Conservation (phyloP, 2,113 vertebrate genomes). For the Spheniscus mendiculus region DNA sequence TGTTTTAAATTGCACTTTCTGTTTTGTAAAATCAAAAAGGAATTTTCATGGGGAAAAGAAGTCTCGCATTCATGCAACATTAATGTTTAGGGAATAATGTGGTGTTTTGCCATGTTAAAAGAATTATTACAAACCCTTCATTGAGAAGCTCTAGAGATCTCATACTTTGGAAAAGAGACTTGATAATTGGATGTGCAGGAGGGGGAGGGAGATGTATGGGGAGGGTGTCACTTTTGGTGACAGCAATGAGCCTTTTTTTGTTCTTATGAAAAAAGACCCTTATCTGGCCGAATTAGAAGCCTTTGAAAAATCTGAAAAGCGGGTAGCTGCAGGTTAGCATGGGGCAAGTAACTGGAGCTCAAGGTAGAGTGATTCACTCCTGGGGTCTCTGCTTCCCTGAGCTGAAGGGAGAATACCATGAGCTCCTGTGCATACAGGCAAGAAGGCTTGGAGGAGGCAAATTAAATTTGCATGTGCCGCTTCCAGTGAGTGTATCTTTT, state of each 20-base stretch:
- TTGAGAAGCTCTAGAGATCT: constrained; percentile 68
- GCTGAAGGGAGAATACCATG: neutral
- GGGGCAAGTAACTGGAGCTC: neutral
- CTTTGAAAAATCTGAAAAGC: neutral
- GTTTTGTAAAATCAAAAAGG: constrained; percentile 67
- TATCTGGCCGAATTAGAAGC: constrained; percentile 4
- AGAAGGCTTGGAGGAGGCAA: neutral
- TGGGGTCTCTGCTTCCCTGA: neutral
- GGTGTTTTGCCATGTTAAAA: constrained; percentile 70
- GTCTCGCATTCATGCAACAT: constrained; percentile 67
- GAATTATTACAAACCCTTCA: constrained; percentile 70
- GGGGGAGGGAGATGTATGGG: constrained; percentile 26
- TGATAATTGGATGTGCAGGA: constrained; percentile 58
- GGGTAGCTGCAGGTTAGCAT: neutral
- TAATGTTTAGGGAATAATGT: constrained; percentile 68
- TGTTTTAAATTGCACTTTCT: constrained; percentile 65
- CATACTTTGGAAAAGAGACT: constrained; percentile 58
- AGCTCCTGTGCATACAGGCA: neutral
- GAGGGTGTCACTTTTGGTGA: constrained; percentile 61
- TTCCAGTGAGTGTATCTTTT: neutral
- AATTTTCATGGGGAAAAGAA: constrained; percentile 64
- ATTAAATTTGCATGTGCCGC: neutral
- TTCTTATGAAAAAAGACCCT: neutral
- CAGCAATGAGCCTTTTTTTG: constrained; percentile 40
- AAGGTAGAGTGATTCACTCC: neutral